phyloP scores from a whole-genome alignment of 2,113 vertebrate species.

The Rostratula benghalensis region DNA sequence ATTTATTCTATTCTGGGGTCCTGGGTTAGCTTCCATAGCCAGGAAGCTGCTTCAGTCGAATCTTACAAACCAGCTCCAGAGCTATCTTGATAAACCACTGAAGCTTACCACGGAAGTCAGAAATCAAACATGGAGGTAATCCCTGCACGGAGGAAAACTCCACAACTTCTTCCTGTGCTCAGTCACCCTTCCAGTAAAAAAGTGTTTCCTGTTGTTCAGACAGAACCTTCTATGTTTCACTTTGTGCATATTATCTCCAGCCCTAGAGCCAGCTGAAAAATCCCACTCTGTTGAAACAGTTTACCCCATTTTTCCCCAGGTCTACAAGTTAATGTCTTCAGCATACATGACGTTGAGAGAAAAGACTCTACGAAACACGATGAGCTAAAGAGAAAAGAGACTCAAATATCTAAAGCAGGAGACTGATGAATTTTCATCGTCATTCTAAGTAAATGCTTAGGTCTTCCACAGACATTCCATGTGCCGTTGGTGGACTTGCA shows the following conservation, averaged over 20 bases:
- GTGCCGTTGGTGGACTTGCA: neutral
- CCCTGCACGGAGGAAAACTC: neutral
- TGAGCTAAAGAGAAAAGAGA: neutral
- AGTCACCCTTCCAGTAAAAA: neutral
- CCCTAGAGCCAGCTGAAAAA: neutral
- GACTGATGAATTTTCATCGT: neutral
- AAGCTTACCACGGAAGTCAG: neutral
- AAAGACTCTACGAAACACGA: neutral
- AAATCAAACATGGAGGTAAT: neutral
- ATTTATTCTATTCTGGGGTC: neutral
- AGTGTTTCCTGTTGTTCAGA: neutral
- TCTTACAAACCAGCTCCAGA: neutral
- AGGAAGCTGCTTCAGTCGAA: neutral
- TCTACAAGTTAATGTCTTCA: neutral
- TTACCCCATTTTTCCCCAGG: neutral
- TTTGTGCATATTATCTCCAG: neutral
- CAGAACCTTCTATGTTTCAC: neutral
- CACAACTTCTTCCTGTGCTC: neutral
- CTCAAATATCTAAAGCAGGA: neutral
- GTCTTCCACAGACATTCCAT: neutral
- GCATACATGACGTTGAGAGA: accelerated
- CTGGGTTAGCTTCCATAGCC: neutral
- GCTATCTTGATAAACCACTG: neutral
- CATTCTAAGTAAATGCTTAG: neutral
- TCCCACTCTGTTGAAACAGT: neutral